These are phyloP conservation scores for Mesocentrotus franciscanus DNA, from an alignment of 53 echinoderm and acorn worm genomes.

Conservation along the genomic window DNA sequence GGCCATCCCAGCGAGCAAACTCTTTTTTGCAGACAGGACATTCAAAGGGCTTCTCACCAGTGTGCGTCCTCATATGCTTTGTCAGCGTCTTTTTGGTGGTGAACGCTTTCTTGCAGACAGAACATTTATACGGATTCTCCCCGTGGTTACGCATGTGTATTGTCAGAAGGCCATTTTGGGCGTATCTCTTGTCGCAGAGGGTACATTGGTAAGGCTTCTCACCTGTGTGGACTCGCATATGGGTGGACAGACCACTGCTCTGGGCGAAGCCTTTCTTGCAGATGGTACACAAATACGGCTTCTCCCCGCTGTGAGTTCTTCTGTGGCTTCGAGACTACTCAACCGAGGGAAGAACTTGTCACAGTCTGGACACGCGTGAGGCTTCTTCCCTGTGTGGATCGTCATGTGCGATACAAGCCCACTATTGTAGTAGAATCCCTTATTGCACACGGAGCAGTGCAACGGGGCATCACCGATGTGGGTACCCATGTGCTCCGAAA, in stretches of 20 bases:
- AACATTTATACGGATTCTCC: not conserved
- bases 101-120: not conserved
- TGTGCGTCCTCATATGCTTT: not conserved
- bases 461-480: not conserved
- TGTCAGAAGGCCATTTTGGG: not conserved
- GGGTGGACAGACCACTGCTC: not conserved
- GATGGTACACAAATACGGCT: not conserved
- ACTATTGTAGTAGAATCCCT: slow-evolving; percentile 2
- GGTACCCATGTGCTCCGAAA: not conserved
- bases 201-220: not conserved
- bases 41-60: not conserved
- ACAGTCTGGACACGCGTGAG: not conserved
- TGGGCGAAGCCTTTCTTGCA: not conserved
- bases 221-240: not conserved
- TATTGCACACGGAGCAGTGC: not conserved
- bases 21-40: not conserved
- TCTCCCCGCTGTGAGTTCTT: not conserved
- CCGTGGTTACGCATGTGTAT: slow-evolving; percentile 6
- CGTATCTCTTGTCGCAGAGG: not conserved
- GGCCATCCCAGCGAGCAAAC: not conserved
- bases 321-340: not conserved
- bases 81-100: not conserved
- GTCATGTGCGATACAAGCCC: not conserved
- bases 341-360: not conserved
- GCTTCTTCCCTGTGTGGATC: not conserved